Conservation (phyloP, 2,888 invertebrate species). For the Amblyjoppa proteus region DNA sequence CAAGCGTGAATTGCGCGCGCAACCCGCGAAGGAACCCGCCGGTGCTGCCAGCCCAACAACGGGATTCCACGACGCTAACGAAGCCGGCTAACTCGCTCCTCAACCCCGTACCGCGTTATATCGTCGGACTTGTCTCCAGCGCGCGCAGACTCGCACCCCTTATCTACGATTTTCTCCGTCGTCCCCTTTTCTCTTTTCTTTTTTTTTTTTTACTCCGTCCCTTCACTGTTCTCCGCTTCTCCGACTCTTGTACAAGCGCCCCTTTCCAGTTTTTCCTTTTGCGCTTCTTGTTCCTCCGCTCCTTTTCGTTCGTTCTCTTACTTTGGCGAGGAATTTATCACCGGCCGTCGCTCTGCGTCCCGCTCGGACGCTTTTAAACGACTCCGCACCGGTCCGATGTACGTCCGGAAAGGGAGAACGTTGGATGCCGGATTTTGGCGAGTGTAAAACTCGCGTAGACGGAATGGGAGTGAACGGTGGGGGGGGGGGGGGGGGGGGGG, state of each 20-base stretch:
- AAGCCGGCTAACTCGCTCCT: conserved; percentile 55
- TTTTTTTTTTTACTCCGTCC: not conserved
- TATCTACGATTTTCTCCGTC: conserved; percentile 45
- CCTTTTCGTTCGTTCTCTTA: conserved; percentile 43
- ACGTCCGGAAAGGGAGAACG: not conserved
- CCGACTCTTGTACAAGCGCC: conserved; percentile 26
- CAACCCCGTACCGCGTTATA: conserved; percentile 48
- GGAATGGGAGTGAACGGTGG: not conserved
- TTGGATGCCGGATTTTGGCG: conserved; percentile 28
- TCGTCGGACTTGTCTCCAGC: conserved; percentile 47
- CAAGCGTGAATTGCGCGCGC: conserved; percentile 81
- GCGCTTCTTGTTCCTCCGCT: conserved; percentile 38
- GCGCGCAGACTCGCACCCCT: conserved; percentile 43
- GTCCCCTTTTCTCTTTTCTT: not conserved
- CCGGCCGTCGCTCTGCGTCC: conserved; percentile 42
- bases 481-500: no score
- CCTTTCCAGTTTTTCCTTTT: conserved; percentile 33
- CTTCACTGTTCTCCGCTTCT: conserved; percentile 17
- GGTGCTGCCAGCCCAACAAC: conserved; percentile 55
- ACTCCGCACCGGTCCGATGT: conserved; percentile 10
- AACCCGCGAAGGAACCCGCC: conserved; percentile 63
- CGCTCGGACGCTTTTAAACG: conserved; percentile 45
- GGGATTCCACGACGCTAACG: conserved; percentile 45
- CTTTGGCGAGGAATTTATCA: conserved; percentile 60
- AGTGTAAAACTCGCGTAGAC: not conserved